Evolutionary conservation across 2,113 vertebrate genomes (phyloP).

Genomic region (Corapipo altera): DNA sequence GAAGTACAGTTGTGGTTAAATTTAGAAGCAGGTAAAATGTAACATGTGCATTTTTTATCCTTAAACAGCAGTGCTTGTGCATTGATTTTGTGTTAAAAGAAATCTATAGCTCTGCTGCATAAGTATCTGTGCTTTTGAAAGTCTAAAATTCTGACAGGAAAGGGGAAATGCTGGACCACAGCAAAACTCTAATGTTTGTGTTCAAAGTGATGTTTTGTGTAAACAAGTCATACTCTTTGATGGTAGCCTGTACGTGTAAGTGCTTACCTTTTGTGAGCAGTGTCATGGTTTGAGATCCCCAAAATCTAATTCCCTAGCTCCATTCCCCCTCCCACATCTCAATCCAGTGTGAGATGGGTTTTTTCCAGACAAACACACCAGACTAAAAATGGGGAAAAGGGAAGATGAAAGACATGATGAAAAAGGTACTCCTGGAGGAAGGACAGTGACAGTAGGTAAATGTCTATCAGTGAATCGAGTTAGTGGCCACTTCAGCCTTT

Average conservation of each 20-base stretch:
- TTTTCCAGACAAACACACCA: no score
- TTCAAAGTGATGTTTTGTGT: not conserved
- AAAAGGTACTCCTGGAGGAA: not conserved
- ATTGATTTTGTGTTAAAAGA: not conserved
- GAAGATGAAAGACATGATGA: not conserved
- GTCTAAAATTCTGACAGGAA: not conserved
- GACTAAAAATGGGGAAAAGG: no score
- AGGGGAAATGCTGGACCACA: not conserved
- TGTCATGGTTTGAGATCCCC: no score
- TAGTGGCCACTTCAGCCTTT: not conserved
- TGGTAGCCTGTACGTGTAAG: not conserved
- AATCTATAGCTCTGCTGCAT: not conserved
- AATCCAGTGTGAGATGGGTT: no score
- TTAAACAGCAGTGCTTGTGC: not conserved
- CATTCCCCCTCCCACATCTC: no score
- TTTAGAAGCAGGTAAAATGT: not conserved
- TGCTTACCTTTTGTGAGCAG: not conserved
- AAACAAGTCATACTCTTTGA: not conserved
- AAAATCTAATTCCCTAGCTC: no score
- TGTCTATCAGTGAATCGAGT: not conserved
- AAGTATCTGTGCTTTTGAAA: not conserved
- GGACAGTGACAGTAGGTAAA: not conserved
- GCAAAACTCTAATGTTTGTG: not conserved
- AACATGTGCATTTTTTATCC: not conserved
- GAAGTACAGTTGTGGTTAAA: not conserved